Evolutionary conservation across 2,888 invertebrate genomes (phyloP).

Genomic region (Temnothorax rugatulus): DNA sequence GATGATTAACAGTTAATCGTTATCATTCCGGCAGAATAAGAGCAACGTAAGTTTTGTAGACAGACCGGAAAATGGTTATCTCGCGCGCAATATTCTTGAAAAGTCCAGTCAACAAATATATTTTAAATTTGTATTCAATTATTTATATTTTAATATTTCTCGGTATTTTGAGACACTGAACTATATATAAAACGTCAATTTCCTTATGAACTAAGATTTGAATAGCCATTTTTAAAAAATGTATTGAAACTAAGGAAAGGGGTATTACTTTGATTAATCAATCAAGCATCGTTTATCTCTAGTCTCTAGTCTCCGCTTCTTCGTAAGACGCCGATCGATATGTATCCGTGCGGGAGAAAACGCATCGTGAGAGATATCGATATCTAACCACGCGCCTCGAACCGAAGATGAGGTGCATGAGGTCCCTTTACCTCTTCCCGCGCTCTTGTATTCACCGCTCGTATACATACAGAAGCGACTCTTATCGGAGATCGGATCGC

Average conservation of each 20-base stretch:
- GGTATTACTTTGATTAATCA: slow-evolving; percentile 28
- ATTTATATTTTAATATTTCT: background rate
- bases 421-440: slow-evolving; percentile 54
- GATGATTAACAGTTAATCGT: background rate
- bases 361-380: slow-evolving; percentile 68
- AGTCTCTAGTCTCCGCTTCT: slow-evolving; percentile 26
- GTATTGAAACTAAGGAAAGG: background rate
- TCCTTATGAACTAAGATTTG: slow-evolving; percentile 9
- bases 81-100: background rate
- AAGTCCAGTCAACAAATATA: background rate
- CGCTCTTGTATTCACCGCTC: slow-evolving; percentile 71
- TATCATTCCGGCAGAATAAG: background rate
- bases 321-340: slow-evolving; percentile 39
- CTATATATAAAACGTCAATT: background rate
- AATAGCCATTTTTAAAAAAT: background rate
- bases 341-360: slow-evolving; percentile 47
- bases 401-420: slow-evolving; percentile 71
- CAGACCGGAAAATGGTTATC: background rate
- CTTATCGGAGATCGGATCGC: slow-evolving; percentile 80
- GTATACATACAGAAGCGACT: slow-evolving; percentile 65
- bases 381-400: slow-evolving; percentile 71
- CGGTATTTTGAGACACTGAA: background rate
- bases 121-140: background rate
- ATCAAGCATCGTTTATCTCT: slow-evolving; percentile 29
- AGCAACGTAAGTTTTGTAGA: background rate